Percentiles rank a stretch among this genome's conserved stretches.
These are phyloP conservation scores for Euschistus heros DNA, from an alignment of 1,140 invertebrate species.

Conservation along the genomic window DNA sequence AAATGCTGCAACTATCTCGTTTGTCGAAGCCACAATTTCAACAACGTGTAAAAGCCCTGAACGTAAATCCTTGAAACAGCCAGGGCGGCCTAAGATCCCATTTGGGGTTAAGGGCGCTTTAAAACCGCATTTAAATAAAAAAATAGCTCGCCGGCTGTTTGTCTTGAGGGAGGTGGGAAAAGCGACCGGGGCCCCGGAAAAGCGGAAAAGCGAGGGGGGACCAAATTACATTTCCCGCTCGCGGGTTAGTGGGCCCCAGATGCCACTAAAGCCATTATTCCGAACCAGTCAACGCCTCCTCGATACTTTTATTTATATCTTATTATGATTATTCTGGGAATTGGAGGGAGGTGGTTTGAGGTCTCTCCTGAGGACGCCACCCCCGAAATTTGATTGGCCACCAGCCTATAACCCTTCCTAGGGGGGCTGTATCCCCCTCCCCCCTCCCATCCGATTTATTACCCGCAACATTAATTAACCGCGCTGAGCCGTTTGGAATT, in stretches of 20 bases:
- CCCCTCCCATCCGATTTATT: neutral
- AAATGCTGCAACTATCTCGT: no score
- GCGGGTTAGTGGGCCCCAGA: constrained; percentile 16
- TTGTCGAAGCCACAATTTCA: no score
- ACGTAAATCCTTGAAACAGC: neutral
- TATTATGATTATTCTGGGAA: constrained; percentile 20
- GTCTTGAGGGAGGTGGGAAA: neutral
- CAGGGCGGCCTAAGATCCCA: neutral
- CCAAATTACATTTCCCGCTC: constrained; percentile 6
- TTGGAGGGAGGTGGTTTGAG: neutral
- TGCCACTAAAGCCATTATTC: constrained; percentile 19
- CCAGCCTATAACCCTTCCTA: neutral
- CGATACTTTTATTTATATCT: constrained; percentile 12
- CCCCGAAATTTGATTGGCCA: constrained; percentile 3
- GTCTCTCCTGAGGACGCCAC: no score
- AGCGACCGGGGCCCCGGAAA: constrained; percentile 3
- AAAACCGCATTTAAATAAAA: constrained; percentile 10
- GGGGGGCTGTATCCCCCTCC: neutral
- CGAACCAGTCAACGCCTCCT: constrained; percentile 4
- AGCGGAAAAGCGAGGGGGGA: neutral
- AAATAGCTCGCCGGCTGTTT: neutral
- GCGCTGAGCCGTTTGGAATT: neutral
- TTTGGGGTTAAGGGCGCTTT: constrained; percentile 3
- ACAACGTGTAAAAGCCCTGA: no score
- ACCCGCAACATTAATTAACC: constrained; percentile 5